Conservation (phyloP, 2,113 vertebrate genomes). For the Phrynocephalus versicolor region DNA sequence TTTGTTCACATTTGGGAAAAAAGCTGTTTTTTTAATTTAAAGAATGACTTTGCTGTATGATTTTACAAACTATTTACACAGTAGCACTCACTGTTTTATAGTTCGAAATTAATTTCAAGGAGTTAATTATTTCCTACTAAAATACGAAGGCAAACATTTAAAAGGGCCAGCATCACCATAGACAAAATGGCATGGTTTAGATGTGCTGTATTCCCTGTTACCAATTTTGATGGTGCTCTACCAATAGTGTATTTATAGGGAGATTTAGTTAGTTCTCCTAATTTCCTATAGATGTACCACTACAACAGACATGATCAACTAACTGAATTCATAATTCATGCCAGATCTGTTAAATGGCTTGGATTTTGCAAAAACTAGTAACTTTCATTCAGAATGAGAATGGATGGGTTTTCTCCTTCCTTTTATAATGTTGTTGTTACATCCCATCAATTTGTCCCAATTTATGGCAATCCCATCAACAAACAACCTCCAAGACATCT, state of each 20-base stretch:
- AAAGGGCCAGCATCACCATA: too few species aligned
- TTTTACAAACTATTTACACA: conserved; percentile 32
- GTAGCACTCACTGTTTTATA: neutral
- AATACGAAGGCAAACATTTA: too few species aligned
- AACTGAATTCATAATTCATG: neutral
- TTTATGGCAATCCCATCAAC: too few species aligned
- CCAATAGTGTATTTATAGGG: neutral
- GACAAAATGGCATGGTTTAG: too few species aligned
- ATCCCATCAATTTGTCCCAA: too few species aligned
- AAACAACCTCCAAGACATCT: too few species aligned
- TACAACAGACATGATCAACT: neutral
- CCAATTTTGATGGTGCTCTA: neutral
- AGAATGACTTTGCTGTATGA: neutral
- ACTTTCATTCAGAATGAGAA: neutral
- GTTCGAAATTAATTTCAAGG: conserved; percentile 9
- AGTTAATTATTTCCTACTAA: conserved; percentile 10
- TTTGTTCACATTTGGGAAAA: neutral
- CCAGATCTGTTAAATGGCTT: neutral
- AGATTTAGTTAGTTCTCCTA: neutral
- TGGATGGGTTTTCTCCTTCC: too few species aligned
- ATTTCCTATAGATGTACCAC: neutral
- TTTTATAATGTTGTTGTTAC: neutral
- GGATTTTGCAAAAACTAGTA: neutral
- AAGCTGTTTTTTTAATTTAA: neutral
- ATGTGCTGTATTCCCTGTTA: neutral